These are phyloP conservation scores for Dendrolimus houi DNA, from an alignment of 2,888 invertebrate species.

Conservation along the genomic window DNA sequence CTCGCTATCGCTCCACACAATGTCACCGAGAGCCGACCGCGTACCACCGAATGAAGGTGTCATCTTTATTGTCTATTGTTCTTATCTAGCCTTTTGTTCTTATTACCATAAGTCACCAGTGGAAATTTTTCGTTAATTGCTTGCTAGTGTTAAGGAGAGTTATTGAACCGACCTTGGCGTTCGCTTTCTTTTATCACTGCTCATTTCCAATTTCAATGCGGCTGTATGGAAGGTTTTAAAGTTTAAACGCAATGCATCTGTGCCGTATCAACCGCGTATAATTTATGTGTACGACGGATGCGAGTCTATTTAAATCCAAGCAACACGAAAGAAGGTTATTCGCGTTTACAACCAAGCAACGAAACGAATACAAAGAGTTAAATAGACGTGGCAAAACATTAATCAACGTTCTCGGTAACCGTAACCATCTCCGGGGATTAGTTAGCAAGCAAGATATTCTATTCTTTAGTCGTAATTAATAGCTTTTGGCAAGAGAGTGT, in stretches of 20 bases:
- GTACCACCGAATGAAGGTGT: constrained; percentile 21
- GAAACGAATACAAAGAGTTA: constrained; percentile 57
- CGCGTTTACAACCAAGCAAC: constrained; percentile 52
- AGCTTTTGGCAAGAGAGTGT: constrained; percentile 72
- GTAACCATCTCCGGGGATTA: constrained; percentile 70
- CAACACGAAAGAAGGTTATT: constrained; percentile 63
- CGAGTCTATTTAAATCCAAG: constrained; percentile 49
- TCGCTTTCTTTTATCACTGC: constrained; percentile 43
- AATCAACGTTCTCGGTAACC: constrained; percentile 71
- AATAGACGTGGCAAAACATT: constrained; percentile 60
- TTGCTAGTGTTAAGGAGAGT: constrained; percentile 22
- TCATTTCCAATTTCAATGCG: constrained; percentile 27
- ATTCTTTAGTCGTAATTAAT: constrained; percentile 70
- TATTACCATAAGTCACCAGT: constrained; percentile 33
- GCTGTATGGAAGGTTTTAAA: constrained; percentile 36
- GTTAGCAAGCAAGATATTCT: constrained; percentile 60
- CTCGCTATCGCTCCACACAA: constrained; percentile 37
- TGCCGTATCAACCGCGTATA: constrained; percentile 37
- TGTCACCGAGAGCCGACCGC: constrained; percentile 33
- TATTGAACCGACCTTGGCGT: constrained; percentile 24
- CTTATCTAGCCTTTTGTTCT: constrained; percentile 21
- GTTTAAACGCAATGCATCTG: constrained; percentile 33
- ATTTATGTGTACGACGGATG: constrained; percentile 55
- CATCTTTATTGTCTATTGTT: constrained; percentile 45
- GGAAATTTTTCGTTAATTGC: constrained; percentile 36